Evolutionary conservation across 2,888 invertebrate species (phyloP), one percentile per base, ranked within the genome.

Genomic region (Kuschelorhynchus macadamiae): DNA sequence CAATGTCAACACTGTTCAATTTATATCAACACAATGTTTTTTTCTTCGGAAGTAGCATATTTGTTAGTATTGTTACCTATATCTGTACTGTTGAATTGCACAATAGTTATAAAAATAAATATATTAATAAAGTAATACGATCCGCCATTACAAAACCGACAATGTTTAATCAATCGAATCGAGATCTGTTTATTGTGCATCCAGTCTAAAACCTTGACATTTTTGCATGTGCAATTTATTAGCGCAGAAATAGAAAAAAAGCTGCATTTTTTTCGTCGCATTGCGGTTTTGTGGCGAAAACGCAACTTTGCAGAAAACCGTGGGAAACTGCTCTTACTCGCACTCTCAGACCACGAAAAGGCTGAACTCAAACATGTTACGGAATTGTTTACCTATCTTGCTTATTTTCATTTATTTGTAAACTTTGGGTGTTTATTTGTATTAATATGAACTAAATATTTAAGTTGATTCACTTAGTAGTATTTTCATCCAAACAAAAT

Each of bases 261-360:
- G 14, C 2, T 30, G 41, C 39, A 60, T 42, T 59, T 50, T 46
- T 61, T 60, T 20, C 50, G 9, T n/a, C 25, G 42, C 30, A 41
- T 61, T 61, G 61, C 52, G 61, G 61, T 61, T 61, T 61, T 61
- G 61, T 17, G 61, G 61, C 42, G 17, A 52, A 47, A 42, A 30
- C 61, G 52, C 61, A 42, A 50, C 53, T 62, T 52, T 7, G 53
- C 62, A 62, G 9, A 62, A 62, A 62, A 62, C 46, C 62, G 62
- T 62, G 62, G 46, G 62, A 62, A 62, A 17, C 53, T 42, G 53
- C 46, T 62, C 62, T 53, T 52, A 44, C 32, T 18, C 20, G 25
- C 62, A 52, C 53, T 62, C 62, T 53, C 62, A 62, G 62, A 61
- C 25, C 21, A 30, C n/a, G 25, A 53, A 55, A 55, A 42, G 36